Evolutionary conservation across 2,797 vertebrate species (phyloP), one percentile per base, ranked within the genome.

Genomic region (Ataeniobius toweri): DNA sequence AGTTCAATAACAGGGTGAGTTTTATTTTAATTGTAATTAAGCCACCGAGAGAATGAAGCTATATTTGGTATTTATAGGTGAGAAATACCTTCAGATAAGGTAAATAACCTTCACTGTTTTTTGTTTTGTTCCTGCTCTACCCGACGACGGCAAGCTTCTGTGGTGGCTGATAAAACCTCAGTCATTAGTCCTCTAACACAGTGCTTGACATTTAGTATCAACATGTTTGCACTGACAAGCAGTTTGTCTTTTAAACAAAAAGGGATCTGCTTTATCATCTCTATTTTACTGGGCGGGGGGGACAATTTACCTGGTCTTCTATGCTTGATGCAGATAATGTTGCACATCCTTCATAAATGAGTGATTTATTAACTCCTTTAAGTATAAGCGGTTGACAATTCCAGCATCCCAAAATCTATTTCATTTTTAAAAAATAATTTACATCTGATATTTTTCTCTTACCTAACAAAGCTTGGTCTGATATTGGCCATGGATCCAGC

Each of bases 1-100:
- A 96, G 85, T 99, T 99, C 93, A 99, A 96, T 92, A 97, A 97
- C 85, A 95, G 92, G 94, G 98, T 99, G 94, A 78, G 93, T 82
- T 78, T 79, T 10, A 80, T 7, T 20, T 78, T 31, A 28, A 36
- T 51, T 71, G 8, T 8, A 20, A 7, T 3, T 39, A 7, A 28
- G 6, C 28, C 51, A 24, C 28, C 24, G 28, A 55, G 13, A 55
- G 9, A 55, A 55, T 5, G 1, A 55, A 72, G 22, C 16, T 46
- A 5, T 46, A n/a, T 7, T 24, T 69, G 65, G 26, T 51, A 20
- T 28, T 51, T 28, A 51, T 36, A 39, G 18, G 46, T 51, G 5
- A 31, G 26, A 16, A 50, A 28, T 36, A 24, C 1, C 36, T 41
- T 24, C 18, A 67, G 36, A 41, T 39, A 31, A 39, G 16, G 16